Conservation (phyloP, 2,113 vertebrate genomes). For the Carlito syrichta region DNA sequence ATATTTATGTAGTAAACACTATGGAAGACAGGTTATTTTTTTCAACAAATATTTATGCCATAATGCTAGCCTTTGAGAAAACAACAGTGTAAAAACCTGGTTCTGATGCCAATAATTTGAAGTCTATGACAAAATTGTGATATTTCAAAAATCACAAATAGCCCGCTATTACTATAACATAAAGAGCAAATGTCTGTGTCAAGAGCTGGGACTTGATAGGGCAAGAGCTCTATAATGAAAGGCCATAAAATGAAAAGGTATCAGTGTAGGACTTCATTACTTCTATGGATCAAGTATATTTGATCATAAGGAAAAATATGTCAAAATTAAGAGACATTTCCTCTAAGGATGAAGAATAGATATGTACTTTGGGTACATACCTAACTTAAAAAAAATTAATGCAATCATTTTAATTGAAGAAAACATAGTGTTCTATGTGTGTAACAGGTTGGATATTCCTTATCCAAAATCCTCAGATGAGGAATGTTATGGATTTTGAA, state of each 20-base stretch:
- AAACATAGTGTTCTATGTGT: neutral
- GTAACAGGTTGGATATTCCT: neutral
- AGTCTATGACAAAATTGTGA: neutral
- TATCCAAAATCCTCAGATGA: neutral
- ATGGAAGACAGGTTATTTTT: neutral
- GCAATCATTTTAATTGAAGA: neutral
- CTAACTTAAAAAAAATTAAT: neutral
- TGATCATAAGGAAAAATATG: neutral
- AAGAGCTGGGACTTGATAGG: neutral
- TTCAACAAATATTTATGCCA: neutral
- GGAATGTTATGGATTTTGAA: neutral
- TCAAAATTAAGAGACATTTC: neutral
- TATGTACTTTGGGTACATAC: neutral
- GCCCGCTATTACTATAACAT: neutral
- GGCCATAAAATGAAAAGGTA: neutral
- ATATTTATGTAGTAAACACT: neutral
- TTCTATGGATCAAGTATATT: neutral
- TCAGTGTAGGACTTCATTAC: neutral
- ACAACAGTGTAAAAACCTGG: neutral
- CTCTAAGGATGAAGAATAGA: neutral
- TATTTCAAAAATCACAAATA: neutral
- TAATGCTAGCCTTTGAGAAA: neutral
- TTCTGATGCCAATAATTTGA: neutral
- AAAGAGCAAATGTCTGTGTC: neutral
- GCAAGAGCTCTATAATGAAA: neutral